These are phyloP conservation scores for Ditula angustiorana DNA, from an alignment of 2,888 invertebrate genomes.

Conservation along the genomic window DNA sequence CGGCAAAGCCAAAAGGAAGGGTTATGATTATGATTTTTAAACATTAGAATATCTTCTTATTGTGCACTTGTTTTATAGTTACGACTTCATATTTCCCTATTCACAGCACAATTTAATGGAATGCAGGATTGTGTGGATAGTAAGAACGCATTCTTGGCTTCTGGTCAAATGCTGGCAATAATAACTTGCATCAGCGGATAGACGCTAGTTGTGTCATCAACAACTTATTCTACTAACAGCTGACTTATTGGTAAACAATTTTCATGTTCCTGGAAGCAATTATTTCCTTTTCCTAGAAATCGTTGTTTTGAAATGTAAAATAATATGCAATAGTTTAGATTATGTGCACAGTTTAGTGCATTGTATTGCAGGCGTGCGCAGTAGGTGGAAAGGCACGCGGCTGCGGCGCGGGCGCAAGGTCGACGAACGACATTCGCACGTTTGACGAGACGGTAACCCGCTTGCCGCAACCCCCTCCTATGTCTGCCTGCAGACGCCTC, in stretches of 20 bases:
- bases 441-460: slow-evolving; percentile 57
- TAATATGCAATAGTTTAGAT: not conserved
- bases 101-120: slow-evolving; percentile 11
- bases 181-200: slow-evolving; percentile 43
- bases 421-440: slow-evolving; percentile 84
- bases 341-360: slow-evolving; percentile 31
- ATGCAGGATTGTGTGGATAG: slow-evolving; percentile 41
- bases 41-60: not conserved
- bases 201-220: slow-evolving; percentile 51
- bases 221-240: slow-evolving; percentile 37
- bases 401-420: slow-evolving; percentile 69
- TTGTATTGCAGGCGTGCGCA: slow-evolving; percentile 59
- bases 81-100: slow-evolving; percentile 18
- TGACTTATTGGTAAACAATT: not conserved
- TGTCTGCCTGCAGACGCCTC: slow-evolving; percentile 1
- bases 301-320: not conserved
- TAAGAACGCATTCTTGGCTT: slow-evolving; percentile 53
- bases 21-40: too few relatives aligned
- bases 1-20: too few relatives aligned
- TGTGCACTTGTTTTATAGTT: not conserved
- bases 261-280: not conserved
- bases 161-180: slow-evolving; percentile 48
- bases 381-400: slow-evolving; percentile 80
- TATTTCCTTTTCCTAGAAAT: not conserved
- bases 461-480: slow-evolving; percentile 32